These are phyloP conservation scores for Spisula subtruncata DNA, from an alignment of 2,888 invertebrate genomes.

Conservation along the genomic window DNA sequence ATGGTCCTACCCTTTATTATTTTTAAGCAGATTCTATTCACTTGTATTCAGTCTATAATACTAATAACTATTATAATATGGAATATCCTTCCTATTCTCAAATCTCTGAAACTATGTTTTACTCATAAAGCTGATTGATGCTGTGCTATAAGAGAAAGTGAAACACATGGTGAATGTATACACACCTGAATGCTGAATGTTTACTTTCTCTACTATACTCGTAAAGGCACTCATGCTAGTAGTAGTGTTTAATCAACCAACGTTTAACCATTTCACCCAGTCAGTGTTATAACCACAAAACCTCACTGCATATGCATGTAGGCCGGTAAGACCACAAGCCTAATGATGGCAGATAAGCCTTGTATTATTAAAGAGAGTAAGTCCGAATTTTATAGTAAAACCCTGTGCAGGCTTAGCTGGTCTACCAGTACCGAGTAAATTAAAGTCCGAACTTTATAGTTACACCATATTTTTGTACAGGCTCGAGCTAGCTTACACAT, in stretches of 20 bases:
- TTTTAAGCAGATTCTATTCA: conserved; percentile 49
- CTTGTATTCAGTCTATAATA: too few species aligned
- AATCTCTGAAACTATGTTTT: background rate
- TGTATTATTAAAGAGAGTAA: background rate
- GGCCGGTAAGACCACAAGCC: background rate
- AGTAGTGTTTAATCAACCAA: background rate
- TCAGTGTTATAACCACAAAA: background rate
- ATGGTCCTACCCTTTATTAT: too few species aligned
- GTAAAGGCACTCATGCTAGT: conserved; percentile 36
- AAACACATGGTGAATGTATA: conserved; percentile 55
- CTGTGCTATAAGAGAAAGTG: conserved; percentile 9
- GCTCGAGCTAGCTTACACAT: too few species aligned
- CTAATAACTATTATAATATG: background rate
- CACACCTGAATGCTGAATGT: conserved; percentile 64
- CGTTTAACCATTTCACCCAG: too few species aligned
- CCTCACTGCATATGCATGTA: background rate
- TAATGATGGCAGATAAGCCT: background rate
- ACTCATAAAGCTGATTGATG: conserved; percentile 37
- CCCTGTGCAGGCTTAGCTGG: too few species aligned
- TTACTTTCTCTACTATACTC: conserved; percentile 52
- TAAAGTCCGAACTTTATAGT: too few species aligned
- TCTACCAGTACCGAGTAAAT: too few species aligned
- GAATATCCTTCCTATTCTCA: too few species aligned
- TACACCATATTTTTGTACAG: too few species aligned
- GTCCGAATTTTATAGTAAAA: too few species aligned